Evolutionary conservation across 2,113 vertebrate genomes (phyloP).

Genomic region (Esox niger): DNA sequence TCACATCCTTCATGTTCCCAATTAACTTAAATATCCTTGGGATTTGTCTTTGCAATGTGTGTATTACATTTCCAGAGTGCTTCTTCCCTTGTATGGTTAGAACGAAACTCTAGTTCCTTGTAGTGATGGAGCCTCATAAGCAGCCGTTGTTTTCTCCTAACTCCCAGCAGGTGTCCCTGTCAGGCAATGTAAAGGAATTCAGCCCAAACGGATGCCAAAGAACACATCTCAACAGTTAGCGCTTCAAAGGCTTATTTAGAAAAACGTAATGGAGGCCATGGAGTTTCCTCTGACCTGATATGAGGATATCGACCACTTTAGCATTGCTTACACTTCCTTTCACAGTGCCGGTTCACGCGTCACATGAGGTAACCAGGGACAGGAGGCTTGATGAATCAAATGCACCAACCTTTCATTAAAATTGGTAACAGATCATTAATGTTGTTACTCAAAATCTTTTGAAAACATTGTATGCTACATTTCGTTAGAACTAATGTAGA

Average conservation of each 20-base stretch:
- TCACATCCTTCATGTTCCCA: neutral
- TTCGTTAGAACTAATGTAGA: no score
- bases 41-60: neutral
- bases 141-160: slow-evolving; percentile 47
- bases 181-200: slow-evolving; percentile 59
- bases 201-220: slow-evolving; percentile 31
- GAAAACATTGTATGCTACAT: no score
- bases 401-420: no score
- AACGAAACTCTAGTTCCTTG: neutral
- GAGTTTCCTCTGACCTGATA: slow-evolving; percentile 1
- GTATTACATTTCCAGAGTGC: neutral
- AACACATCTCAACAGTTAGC: neutral
- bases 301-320: neutral
- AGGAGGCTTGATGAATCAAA: no score
- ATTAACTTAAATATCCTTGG: neutral
- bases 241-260: slow-evolving; percentile 46
- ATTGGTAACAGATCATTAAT: no score
- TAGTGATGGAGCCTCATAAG: slow-evolving; percentile 5
- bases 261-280: slow-evolving; percentile 27
- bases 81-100: neutral
- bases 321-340: neutral
- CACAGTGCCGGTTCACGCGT: neutral
- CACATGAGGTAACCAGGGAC: no score
- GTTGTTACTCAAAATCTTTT: no score
- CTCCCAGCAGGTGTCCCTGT: slow-evolving; percentile 71